Conservation (phyloP, 2,888 invertebrate species). For the Mallateleia sp. region DNA sequence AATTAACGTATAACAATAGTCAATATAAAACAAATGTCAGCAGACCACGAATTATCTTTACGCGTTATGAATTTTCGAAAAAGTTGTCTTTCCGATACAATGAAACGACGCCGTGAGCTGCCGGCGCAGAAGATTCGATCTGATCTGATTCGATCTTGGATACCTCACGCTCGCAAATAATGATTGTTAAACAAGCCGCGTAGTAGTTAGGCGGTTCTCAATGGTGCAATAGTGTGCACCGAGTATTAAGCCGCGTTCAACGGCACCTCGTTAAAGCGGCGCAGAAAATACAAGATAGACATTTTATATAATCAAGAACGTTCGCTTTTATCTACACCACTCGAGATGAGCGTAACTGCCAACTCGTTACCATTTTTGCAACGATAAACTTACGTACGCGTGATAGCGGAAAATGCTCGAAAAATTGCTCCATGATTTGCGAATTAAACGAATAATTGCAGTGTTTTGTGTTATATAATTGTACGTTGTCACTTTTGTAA, state of each 20-base stretch:
- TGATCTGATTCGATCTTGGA: conserved; percentile 79
- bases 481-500: conserved; percentile 11
- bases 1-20: too few relatives aligned
- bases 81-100: conserved; percentile 69
- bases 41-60: neutral
- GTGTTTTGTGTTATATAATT: conserved; percentile 32
- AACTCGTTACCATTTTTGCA: conserved; percentile 39
- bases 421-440: conserved; percentile 41
- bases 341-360: conserved; percentile 58
- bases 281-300: conserved; percentile 77
- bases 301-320: conserved; percentile 56
- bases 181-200: conserved; percentile 87
- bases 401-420: conserved; percentile 6
- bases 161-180: conserved; percentile 87
- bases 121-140: conserved; percentile 81
- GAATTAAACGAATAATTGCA: conserved; percentile 1
- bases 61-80: conserved; percentile 10
- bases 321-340: conserved; percentile 52
- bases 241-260: conserved; percentile 82
- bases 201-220: conserved; percentile 72
- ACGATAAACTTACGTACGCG: conserved; percentile 7
- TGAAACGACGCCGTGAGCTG: conserved; percentile 74
- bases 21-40: neutral
- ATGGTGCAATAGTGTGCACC: conserved; percentile 83
- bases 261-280: conserved; percentile 85